Evolutionary conservation across 2,113 vertebrate species (phyloP), one percentile per base, ranked within the genome.

Genomic region (Gasterosteus nipponicus): DNA sequence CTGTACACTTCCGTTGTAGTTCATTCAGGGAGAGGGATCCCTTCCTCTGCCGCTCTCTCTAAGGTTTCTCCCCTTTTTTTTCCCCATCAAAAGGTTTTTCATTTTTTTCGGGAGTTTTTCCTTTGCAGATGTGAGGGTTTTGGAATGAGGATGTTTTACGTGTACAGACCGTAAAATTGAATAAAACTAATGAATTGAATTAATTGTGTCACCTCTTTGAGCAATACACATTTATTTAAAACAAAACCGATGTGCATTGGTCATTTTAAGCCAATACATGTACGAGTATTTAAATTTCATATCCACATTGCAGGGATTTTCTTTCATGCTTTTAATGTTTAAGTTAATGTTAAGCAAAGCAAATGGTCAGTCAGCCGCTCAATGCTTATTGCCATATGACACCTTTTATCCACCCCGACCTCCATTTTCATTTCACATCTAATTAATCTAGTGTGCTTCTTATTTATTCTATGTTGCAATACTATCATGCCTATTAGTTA

Each of bases 361-460:
- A 58, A 16, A 57, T 61, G 10, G n/a, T 12, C 31, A 41, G 6
- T 46, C 29, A 14, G 12, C 19, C 2, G 16, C 53, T 65, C 49
- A 54, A 0, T 44, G 41, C 58, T 65, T 44, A 54, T 0, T 44
- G 41, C 60, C 41, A 35, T 83, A 73, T 73, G 56, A 82, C 56
- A 76, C 31, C n/a, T 56, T 53, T n/a, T 22, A 51, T 18, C 46
- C 46, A 8, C 15, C 1, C 26, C 4, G 2, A 51, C 12, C 78
- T 51, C 9, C 4, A 2, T 56, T 16, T 80, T 51, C 9, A 83
- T 54, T 71, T 35, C 35, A 65, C 54, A 38, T 64, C 42, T 71
- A 79, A 78, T 63, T 39, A 77, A 60, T 79, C 44, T 3, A 46
- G 3, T 42, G 9, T 73, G 35, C 14, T 75, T 33, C 49, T 33